A percentile compares a stretch with the other conserved stretches of the same genome.
phyloP scores from a whole-genome alignment of 2,113 vertebrate genomes.

The Hemiprocne comata region DNA sequence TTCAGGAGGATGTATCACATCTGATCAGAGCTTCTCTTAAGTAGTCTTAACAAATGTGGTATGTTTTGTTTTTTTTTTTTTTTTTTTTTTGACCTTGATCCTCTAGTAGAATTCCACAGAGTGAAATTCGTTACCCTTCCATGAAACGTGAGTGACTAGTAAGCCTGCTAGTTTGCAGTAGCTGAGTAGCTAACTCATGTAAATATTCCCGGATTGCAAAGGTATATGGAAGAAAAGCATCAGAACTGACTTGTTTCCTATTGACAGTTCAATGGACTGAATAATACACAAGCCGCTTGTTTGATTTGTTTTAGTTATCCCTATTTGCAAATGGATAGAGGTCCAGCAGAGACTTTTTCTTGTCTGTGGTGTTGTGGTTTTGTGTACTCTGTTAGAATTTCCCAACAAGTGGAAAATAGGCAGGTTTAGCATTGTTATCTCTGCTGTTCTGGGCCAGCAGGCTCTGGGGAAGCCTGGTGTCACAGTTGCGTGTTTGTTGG shows the following conservation, averaged over 20 bases:
- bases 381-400: neutral
- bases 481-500: neutral
- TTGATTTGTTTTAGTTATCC: neutral
- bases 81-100: neutral
- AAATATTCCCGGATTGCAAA: neutral
- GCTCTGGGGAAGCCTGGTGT: neutral
- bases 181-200: neutral
- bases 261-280: neutral
- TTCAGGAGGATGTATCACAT: neutral
- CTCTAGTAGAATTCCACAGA: neutral
- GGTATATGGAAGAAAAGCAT: fast-evolving
- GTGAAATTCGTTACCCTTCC: neutral
- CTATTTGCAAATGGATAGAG: neutral
- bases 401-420: neutral
- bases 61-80: fast-evolving
- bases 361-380: neutral
- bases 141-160: neutral
- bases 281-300: neutral
- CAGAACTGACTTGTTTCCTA: neutral
- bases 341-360: neutral
- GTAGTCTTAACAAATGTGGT: neutral
- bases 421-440: neutral
- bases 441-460: neutral
- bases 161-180: neutral
- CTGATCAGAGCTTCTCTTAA: neutral